Evolutionary conservation across 2,888 invertebrate genomes (phyloP), one percentile per base, ranked within the genome.

Genomic region (Melinopterus prodromus): DNA sequence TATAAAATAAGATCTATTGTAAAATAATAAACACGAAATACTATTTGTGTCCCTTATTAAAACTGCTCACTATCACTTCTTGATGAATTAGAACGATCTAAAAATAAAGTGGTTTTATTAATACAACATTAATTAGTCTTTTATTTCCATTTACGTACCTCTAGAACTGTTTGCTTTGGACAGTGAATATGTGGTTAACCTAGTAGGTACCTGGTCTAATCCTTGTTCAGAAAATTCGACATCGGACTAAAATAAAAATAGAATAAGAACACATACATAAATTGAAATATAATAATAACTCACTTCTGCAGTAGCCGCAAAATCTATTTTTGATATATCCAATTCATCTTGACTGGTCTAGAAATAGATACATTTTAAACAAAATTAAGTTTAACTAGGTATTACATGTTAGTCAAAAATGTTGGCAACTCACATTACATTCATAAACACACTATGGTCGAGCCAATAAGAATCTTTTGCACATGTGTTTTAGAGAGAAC

Each of bases 141-240:
- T 79, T 74, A 79, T 6, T 15, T 77, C 72, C 16, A n/a, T 70
- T 74, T 15, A 16, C 16, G 70, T 77, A 87, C 88, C 88, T 87
- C 86, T 88, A 26, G 89, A 88, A 36, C 88, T 88, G 80, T 86
- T 86, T 6, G 88, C 86, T 74, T 87, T 84, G 6, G 88, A 87
- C 79, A 86, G 86, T 15, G 84, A 84, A 79, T 84, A 86, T 6
- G 86, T 88, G 6, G 87, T 87, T 89, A 93, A 90, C 88, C 92
- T 90, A 87, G 92, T 92, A 86, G 93, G 92, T 87, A 93, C 92
- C 89, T 92, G 92, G 90, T 93, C 93, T 88, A 93, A 91, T 86
- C 93, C 92, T 84, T 88, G 85, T 81, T 89, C 88, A 75, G 84
- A 90, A 91, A 92, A 92, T 88, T 92, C 92, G 85, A 91, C 91